Evolutionary conservation across 2,888 invertebrate species (phyloP).

Genomic region (Acleris holmiana): DNA sequence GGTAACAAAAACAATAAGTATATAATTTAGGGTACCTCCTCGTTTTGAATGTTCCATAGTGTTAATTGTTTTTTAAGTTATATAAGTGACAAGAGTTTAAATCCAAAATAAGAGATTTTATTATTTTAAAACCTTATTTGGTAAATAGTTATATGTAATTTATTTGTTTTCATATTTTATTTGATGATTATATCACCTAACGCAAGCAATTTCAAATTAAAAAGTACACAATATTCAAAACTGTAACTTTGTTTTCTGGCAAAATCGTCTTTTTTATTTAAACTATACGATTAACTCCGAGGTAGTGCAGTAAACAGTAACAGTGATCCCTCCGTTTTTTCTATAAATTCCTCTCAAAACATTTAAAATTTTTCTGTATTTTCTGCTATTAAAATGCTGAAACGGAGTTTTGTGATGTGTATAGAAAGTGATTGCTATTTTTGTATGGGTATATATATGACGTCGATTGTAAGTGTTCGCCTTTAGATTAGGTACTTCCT

Average conservation of each 20-base stretch:
- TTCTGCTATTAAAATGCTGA: slow-evolving; percentile 63
- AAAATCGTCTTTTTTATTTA: slow-evolving; percentile 52
- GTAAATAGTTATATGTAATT: slow-evolving; percentile 64
- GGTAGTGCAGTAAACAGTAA: slow-evolving; percentile 8
- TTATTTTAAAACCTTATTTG: slow-evolving; percentile 66
- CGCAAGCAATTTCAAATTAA: slow-evolving; percentile 20
- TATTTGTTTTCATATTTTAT: slow-evolving; percentile 65
- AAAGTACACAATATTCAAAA: slow-evolving; percentile 16
- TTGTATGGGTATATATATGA: slow-evolving; percentile 75
- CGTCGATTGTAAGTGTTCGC: slow-evolving; percentile 69
- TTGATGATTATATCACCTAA: slow-evolving; percentile 35
- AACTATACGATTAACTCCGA: slow-evolving; percentile 38
- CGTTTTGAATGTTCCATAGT: slow-evolving; percentile 58
- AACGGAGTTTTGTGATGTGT: slow-evolving; percentile 70
- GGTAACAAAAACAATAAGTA: slow-evolving; percentile 31
- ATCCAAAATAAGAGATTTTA: slow-evolving; percentile 80
- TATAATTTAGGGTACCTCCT: slow-evolving; percentile 55
- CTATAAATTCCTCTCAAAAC: slow-evolving; percentile 3
- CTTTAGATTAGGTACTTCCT: slow-evolving; percentile 59
- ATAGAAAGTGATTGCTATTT: slow-evolving; percentile 80
- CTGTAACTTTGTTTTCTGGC: slow-evolving; percentile 50
- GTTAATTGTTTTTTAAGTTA: slow-evolving; percentile 73
- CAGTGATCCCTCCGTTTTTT: slow-evolving; percentile 24
- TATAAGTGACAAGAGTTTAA: slow-evolving; percentile 76
- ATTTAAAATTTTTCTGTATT: neutral